Conservation (phyloP, 1,140 invertebrate species). For the Drosophila subobscura region DNA sequence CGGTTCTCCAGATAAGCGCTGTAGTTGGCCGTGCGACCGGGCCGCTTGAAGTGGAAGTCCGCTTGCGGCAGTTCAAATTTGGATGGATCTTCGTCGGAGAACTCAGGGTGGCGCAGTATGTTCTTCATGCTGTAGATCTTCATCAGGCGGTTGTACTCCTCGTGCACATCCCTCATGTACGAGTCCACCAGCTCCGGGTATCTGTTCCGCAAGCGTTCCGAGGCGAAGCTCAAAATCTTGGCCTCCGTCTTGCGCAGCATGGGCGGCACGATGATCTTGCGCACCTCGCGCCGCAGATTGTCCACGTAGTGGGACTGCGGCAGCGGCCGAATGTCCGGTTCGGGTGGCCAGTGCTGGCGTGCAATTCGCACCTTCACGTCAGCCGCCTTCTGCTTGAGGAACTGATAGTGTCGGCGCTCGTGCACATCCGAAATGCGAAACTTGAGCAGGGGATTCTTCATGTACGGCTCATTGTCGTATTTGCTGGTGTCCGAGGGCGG, state of each 20-base stretch:
- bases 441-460: slow-evolving; percentile 77
- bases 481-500: slow-evolving; percentile 72
- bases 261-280: slow-evolving; percentile 75
- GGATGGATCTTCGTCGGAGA: slow-evolving; percentile 64
- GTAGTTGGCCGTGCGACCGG: slow-evolving; percentile 86
- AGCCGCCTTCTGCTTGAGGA: slow-evolving; percentile 73
- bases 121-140: slow-evolving; percentile 82
- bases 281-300: slow-evolving; percentile 72
- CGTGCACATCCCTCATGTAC: slow-evolving; percentile 79
- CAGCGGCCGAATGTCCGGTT: slow-evolving; percentile 61
- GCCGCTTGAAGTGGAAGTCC: slow-evolving; percentile 54
- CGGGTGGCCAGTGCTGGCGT: slow-evolving; percentile 46
- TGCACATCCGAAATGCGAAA: slow-evolving; percentile 75
- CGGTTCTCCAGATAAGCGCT: slow-evolving; percentile 85
- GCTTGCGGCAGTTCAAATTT: slow-evolving; percentile 56
- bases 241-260: slow-evolving; percentile 76
- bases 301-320: slow-evolving; percentile 72
- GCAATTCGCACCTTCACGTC: slow-evolving; percentile 73
- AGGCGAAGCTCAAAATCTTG: slow-evolving; percentile 76
- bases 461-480: slow-evolving; percentile 82
- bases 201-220: slow-evolving; percentile 61
- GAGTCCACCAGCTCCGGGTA: slow-evolving; percentile 71
- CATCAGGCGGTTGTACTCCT: slow-evolving; percentile 76
- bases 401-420: slow-evolving; percentile 69
- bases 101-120: slow-evolving; percentile 70